phyloP scores from a whole-genome alignment of 1,140 invertebrate genomes.

The Aphaenogaster ashmeadi region DNA sequence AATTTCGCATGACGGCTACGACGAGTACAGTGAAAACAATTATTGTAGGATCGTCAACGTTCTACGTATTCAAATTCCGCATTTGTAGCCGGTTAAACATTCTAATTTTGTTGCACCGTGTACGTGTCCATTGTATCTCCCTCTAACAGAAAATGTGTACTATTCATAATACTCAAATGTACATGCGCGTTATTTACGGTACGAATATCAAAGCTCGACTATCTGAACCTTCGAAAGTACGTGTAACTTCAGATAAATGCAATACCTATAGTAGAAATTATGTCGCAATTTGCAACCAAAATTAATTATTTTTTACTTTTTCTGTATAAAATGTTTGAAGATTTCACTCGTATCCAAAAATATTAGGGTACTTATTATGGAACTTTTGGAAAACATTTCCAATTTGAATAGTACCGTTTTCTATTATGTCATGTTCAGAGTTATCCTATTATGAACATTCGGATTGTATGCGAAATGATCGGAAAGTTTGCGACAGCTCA shows the following conservation, averaged over 20 bases:
- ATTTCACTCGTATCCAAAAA: background rate
- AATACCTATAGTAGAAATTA: background rate
- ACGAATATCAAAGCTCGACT: conserved; percentile 47
- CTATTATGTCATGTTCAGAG: too few relatives aligned
- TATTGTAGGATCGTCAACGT: conserved; percentile 57
- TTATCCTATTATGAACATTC: background rate
- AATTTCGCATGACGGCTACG: conserved; percentile 50
- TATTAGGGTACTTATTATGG: background rate
- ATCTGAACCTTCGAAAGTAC: conserved; percentile 32
- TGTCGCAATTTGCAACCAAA: background rate
- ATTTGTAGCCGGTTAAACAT: conserved; percentile 58
- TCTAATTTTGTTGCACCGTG: conserved; percentile 54
- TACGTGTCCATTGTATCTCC: conserved; percentile 35
- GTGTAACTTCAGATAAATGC: conserved; percentile 19
- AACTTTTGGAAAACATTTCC: background rate
- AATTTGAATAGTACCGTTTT: background rate
- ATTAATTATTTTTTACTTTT: conserved; percentile 12
- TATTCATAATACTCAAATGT: conserved; percentile 57
- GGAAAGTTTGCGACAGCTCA: background rate
- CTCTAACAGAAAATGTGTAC: conserved; percentile 49
- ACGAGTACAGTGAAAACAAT: conserved; percentile 63
- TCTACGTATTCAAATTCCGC: conserved; percentile 48
- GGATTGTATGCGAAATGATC: background rate
- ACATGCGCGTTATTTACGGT: conserved; percentile 48
- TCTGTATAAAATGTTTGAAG: background rate